phyloP scores from a whole-genome alignment of 2,113 vertebrate genomes.

The Edolisoma coerulescens region DNA sequence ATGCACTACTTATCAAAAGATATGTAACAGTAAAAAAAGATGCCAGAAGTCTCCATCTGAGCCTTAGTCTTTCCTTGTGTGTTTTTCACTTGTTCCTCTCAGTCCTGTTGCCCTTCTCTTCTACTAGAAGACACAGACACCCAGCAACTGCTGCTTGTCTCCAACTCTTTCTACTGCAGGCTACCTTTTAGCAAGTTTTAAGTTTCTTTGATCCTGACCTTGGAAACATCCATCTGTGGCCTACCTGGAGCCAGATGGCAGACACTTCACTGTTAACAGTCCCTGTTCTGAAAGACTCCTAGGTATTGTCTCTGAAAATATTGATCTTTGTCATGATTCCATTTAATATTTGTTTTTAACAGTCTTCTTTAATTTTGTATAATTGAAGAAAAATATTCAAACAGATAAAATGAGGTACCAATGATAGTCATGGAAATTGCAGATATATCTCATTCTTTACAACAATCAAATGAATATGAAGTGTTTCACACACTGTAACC shows the following conservation, averaged over 20 bases:
- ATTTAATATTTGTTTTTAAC: neutral
- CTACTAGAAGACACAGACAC: neutral
- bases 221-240: neutral
- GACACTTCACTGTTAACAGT: neutral
- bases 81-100: neutral
- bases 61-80: neutral
- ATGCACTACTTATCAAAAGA: neutral
- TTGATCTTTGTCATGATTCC: neutral
- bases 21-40: neutral
- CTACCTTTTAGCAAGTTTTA: neutral
- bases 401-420: neutral
- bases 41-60: neutral
- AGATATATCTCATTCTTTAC: neutral
- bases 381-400: neutral
- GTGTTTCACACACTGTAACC: conserved; percentile 47
- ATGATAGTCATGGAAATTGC: neutral
- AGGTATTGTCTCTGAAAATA: neutral
- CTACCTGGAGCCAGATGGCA: neutral
- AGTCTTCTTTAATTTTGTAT: neutral
- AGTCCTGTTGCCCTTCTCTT: neutral
- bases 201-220: neutral
- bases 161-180: neutral
- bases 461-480: conserved; percentile 65
- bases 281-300: neutral
- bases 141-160: neutral